These are phyloP conservation scores for Galemys pyrenaicus DNA, from an alignment of 2,113 vertebrate genomes.

Conservation along the genomic window DNA sequence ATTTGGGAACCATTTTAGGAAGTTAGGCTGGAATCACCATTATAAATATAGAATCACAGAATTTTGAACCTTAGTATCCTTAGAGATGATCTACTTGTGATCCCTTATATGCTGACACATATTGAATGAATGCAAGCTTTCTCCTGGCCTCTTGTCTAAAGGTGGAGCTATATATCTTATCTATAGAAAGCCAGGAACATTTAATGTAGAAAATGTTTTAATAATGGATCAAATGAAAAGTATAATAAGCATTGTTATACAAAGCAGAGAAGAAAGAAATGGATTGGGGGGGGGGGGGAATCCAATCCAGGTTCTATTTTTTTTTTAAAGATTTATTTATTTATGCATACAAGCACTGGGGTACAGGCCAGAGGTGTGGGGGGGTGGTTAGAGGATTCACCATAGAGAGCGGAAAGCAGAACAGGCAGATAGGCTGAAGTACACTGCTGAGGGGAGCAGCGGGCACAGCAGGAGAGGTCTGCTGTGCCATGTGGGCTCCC, in stretches of 20 bases:
- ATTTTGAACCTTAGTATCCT: neutral
- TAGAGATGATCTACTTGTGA: neutral
- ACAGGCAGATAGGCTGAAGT: too few relatives aligned
- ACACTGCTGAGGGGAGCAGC: too few relatives aligned
- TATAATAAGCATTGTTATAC: neutral
- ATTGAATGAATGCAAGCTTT: neutral
- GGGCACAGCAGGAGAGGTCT: too few relatives aligned
- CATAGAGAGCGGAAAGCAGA: too few relatives aligned
- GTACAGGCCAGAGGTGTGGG: too few relatives aligned
- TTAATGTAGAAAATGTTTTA: neutral
- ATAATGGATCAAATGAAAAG: neutral
- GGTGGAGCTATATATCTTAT: neutral
- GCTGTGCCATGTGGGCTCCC: too few relatives aligned
- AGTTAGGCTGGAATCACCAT: neutral
- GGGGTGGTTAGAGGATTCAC: too few relatives aligned
- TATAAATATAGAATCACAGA: neutral
- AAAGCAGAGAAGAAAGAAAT: neutral
- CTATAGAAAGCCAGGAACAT: neutral
- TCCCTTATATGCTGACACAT: neutral
- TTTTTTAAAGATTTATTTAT: too few relatives aligned
- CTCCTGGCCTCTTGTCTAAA: neutral
- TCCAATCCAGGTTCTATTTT: neutral
- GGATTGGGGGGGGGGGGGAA: fast-evolving
- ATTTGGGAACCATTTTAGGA: neutral
- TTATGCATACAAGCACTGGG: too few relatives aligned